These are phyloP conservation scores for Plectrocnemia conspersa DNA, from an alignment of 1,140 invertebrate species.

Conservation along the genomic window DNA sequence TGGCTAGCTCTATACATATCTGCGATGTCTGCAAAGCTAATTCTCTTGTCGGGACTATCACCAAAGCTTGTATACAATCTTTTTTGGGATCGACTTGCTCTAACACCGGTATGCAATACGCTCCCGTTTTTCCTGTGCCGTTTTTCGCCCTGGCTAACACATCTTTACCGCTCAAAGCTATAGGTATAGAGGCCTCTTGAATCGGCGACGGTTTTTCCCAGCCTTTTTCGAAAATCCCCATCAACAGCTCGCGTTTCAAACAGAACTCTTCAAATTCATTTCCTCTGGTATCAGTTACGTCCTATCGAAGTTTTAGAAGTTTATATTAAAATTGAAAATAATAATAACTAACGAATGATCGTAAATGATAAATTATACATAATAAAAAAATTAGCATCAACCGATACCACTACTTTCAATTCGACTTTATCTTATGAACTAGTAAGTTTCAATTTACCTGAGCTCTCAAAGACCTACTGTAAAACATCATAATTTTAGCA, in stretches of 20 bases:
- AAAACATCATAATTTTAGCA: no score
- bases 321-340: conserved; percentile 6
- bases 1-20: conserved; percentile 97
- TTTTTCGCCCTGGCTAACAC: conserved; percentile 98
- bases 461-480: no score
- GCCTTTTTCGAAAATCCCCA: conserved; percentile 99
- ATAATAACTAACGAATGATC: no score
- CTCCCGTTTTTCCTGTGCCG: conserved; percentile 99
- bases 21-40: conserved; percentile 98
- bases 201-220: conserved; percentile 99
- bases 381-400: no score
- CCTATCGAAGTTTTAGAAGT: conserved; percentile 58
- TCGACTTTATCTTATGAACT: no score
- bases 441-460: no score
- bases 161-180: conserved; percentile 95
- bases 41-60: conserved; percentile 98
- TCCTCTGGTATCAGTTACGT: conserved; percentile 98
- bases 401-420: no score
- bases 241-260: conserved; percentile 92
- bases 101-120: conserved; percentile 97
- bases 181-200: conserved; percentile 98
- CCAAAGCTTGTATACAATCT: conserved; percentile 92
- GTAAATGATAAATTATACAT: no score
- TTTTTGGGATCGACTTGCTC: conserved; percentile 89
- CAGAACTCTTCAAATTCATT: conserved; percentile 99